Evolutionary conservation across 2,113 vertebrate genomes (phyloP), one percentile per base, ranked within the genome.

Genomic region (Hylia prasina): DNA sequence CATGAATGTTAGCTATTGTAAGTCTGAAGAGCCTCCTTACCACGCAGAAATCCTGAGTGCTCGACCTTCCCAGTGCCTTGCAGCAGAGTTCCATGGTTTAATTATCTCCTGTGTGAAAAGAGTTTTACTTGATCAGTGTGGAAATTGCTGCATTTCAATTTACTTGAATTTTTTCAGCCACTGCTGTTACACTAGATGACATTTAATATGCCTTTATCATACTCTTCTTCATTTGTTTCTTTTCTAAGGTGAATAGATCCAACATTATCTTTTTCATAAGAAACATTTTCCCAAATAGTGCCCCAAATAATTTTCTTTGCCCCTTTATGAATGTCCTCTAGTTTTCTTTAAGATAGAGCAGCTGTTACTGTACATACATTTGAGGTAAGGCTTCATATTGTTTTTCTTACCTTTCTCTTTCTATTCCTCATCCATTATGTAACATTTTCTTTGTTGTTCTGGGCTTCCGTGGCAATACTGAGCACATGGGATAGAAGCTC

Each of bases 81-180:
- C 60, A 94, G 71, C 72, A 90, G 42, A 82, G 16, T 87, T 90
- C 76, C 44, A 37, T 30, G 56, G 86, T 71, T 94, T 96, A 83
- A 94, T 95, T 96, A 93, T 71, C 71, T 93, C 68, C 64, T 54
- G 22, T 84, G 51, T 87, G 72, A 92, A 75, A 94, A 78, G 35
- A 14, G 20, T 35, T 92, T 92, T 78, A 89, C 96, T 94, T 94
- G 71, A 90, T 93, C 86, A 77, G 72, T 28, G 80, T 95, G 42
- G 68, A 95, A 95, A 92, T 83, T 90, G 69, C 82, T 87, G 56
- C 51, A 75, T 93, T 85, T 91, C 89, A 90, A 70, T 93, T 88
- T 68, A 63, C 47, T 84, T 64, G 68, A 57, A 35, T 81, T 87
- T 92, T 86, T 90, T 83, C 78, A 94, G 56, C 33, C 44, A 66